Percentiles rank a stretch among this genome's conserved stretches.
Evolutionary conservation across 1,140 invertebrate species (phyloP).

Genomic region (Diplogasteroides magnus): DNA sequence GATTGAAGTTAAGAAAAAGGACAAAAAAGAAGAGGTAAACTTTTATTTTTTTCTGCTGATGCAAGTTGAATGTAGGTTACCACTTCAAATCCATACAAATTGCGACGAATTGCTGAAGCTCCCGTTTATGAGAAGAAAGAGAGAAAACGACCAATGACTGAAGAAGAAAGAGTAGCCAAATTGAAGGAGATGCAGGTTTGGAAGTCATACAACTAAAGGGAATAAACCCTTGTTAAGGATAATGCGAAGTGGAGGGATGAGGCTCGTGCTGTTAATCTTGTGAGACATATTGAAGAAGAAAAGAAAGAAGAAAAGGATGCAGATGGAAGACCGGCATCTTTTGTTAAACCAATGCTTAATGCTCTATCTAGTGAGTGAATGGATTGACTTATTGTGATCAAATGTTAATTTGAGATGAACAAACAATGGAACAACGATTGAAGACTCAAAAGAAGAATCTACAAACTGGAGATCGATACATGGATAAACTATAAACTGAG

Average conservation of each 20-base stretch:
- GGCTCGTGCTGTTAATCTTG: constrained; percentile 1
- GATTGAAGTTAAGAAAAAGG: constrained; percentile 14
- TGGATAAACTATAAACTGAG: constrained; percentile 13
- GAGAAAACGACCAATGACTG: constrained; percentile 10
- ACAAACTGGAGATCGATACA: constrained; percentile 21
- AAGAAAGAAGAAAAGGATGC: constrained; percentile 25
- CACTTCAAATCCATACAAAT: constrained; percentile 14
- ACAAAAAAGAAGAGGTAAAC: constrained; percentile 1
- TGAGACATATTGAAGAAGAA: constrained; percentile 5
- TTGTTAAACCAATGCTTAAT: constrained; percentile 3
- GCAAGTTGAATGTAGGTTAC: too few species aligned
- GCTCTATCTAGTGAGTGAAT: background rate
- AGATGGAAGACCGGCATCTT: constrained; percentile 22
- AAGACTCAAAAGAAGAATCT: constrained; percentile 14
- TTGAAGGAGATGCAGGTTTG: constrained; percentile 17
- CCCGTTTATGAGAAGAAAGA: constrained; percentile 10
- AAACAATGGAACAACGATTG: constrained; percentile 22
- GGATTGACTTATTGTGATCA: background rate
- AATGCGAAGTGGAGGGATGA: constrained; percentile 24
- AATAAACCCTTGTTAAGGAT: constrained; percentile 1
- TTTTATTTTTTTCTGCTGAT: too few species aligned
- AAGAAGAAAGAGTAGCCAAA: constrained; percentile 16
- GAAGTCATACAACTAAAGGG: constrained; percentile 1
- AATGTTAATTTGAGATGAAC: constrained; percentile 2
- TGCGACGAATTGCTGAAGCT: background rate